Evolutionary conservation across 30 jellyfish, hydroid and myxozoan genomes (phyloP).

Genomic region (Mastigias papua): DNA sequence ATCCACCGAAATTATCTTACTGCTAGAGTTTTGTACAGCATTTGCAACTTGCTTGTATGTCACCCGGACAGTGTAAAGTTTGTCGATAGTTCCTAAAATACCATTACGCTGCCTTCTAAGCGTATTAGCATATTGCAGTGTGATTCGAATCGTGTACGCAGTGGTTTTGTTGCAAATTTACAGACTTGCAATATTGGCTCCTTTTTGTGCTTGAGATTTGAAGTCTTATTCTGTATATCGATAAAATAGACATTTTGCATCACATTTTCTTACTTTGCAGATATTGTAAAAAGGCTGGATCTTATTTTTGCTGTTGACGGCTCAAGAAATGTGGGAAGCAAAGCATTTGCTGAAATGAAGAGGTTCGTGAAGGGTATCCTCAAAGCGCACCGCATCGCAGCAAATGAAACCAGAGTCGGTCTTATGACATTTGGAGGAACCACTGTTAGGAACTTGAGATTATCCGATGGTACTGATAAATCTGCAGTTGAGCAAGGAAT

Average conservation of each 20-base stretch:
- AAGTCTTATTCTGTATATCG: neutral
- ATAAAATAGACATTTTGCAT: neutral
- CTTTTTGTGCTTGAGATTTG: too few relatives aligned
- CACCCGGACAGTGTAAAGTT: too few relatives aligned
- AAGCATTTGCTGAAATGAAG: slow-evolving; percentile 13
- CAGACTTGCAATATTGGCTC: too few relatives aligned
- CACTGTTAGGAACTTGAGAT: neutral
- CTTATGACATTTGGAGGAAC: slow-evolving; percentile 34
- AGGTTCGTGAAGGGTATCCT: slow-evolving; percentile 15
- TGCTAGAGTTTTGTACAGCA: too few relatives aligned
- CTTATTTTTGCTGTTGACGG: slow-evolving; percentile 43
- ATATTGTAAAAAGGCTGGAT: slow-evolving; percentile 22
- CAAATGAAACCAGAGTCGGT: slow-evolving; percentile 53
- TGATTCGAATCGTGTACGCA: too few relatives aligned
- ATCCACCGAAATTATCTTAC: too few relatives aligned
- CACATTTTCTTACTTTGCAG: slow-evolving; percentile 9
- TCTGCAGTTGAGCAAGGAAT: slow-evolving; percentile 22
- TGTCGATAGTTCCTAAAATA: too few relatives aligned
- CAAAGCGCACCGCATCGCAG: slow-evolving; percentile 11
- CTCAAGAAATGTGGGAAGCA: slow-evolving; percentile 7
- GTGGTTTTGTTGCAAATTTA: too few relatives aligned
- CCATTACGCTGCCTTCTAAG: too few relatives aligned
- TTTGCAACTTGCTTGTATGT: too few relatives aligned
- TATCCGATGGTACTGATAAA: slow-evolving; percentile 11
- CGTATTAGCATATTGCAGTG: too few relatives aligned